phyloP scores from a whole-genome alignment of 2,113 vertebrate genomes.

The Dunckerocampus dactyliophorus region DNA sequence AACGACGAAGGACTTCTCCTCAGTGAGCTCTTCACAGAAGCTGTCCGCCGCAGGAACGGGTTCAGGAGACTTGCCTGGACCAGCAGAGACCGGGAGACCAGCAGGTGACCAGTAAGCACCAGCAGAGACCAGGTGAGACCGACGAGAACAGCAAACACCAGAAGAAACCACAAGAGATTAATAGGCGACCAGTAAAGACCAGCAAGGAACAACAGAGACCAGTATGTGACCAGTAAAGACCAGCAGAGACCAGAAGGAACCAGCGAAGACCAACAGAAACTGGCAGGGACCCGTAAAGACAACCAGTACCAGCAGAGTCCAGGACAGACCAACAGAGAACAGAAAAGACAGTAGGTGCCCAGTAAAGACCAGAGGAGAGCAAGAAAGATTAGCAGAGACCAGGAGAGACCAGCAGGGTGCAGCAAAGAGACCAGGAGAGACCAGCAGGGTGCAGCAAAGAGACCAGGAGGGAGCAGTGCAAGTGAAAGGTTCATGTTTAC shows the following conservation, averaged over 20 bases:
- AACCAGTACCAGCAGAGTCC: not conserved
- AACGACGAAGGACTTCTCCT: constrained; percentile 60
- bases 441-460: not conserved
- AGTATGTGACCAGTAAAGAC: not conserved
- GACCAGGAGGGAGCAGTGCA: not conserved
- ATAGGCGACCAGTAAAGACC: constrained; percentile 1
- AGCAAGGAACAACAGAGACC: constrained; percentile 42
- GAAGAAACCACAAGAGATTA: not conserved
- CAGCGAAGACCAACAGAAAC: not conserved
- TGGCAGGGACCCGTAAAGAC: not conserved
- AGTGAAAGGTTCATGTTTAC: not conserved
- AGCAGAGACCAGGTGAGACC: not conserved
- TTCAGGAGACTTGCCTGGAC: constrained; percentile 70
- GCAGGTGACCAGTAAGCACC: too few species aligned
- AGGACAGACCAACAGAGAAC: not conserved
- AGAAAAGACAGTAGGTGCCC: not conserved
- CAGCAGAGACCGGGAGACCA: not conserved
- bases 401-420: constrained; percentile 22
- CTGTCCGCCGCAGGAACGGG: constrained; percentile 73
- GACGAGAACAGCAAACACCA: not conserved
- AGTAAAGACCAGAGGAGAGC: not conserved
- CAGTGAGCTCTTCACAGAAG: constrained; percentile 70
- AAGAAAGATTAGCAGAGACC: constrained; percentile 29
- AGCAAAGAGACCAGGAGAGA: constrained; percentile 3
- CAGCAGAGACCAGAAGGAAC: constrained; percentile 44